phyloP scores from a whole-genome alignment of 2,888 invertebrate genomes.

The Hydriomena furcata region DNA sequence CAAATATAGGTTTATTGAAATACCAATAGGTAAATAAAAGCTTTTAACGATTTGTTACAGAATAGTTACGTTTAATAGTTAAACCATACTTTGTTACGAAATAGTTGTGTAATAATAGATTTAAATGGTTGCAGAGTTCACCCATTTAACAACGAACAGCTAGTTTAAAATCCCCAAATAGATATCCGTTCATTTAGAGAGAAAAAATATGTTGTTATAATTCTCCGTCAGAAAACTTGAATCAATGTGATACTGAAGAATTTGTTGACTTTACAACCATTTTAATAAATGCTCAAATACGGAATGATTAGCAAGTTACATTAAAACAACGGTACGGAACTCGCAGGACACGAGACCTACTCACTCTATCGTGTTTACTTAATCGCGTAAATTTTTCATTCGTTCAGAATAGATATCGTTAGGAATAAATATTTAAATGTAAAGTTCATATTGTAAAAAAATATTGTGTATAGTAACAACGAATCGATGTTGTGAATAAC shows the following conservation, averaged over 20 bases:
- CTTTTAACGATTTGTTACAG: too few relatives aligned
- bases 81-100: slow-evolving; percentile 4
- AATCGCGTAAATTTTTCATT: slow-evolving; percentile 2
- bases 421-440: slow-evolving; percentile 15
- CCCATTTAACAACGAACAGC: not conserved
- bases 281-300: slow-evolving; percentile 1
- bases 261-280: too few relatives aligned
- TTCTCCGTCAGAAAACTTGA: too few relatives aligned
- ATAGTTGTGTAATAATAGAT: slow-evolving; percentile 8
- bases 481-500: slow-evolving; percentile 65
- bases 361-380: not conserved
- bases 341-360: not conserved
- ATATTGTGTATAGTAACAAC: slow-evolving; percentile 53
- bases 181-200: not conserved
- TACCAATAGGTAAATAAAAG: too few relatives aligned
- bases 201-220: too few relatives aligned
- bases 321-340: not conserved
- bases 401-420: slow-evolving; percentile 12
- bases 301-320: not conserved
- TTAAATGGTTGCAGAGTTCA: slow-evolving; percentile 7
- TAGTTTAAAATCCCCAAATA: not conserved
- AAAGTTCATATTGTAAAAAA: slow-evolving; percentile 26
- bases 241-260: too few relatives aligned
- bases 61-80: too few relatives aligned
- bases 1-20: too few relatives aligned